These are phyloP conservation scores for Pristiophorus japonicus DNA, from an alignment of 2,113 vertebrate genomes.

Conservation along the genomic window DNA sequence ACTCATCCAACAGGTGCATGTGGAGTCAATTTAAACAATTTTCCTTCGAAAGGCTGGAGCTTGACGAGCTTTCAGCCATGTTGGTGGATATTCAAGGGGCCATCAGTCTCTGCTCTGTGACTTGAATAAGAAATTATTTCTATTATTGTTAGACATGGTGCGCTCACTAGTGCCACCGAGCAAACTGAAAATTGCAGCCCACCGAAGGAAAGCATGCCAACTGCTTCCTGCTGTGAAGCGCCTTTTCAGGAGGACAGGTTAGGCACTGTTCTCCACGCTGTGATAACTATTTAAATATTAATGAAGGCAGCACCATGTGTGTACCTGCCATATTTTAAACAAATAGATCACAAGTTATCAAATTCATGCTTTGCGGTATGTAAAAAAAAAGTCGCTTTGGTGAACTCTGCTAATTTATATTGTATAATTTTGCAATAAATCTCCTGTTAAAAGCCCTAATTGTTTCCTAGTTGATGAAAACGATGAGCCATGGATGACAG, in stretches of 20 bases:
- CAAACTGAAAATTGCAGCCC: background rate
- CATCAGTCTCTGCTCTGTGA: slow-evolving; percentile 2
- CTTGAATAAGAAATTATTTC: background rate
- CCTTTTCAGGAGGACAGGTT: background rate
- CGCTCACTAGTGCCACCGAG: background rate
- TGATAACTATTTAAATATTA: slow-evolving; percentile 10
- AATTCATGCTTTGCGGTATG: background rate
- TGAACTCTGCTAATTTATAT: slow-evolving; percentile 14
- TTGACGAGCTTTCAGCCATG: background rate
- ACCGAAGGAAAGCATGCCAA: background rate
- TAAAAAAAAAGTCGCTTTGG: background rate
- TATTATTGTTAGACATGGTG: background rate
- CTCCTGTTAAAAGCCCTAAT: background rate
- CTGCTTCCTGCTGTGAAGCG: background rate
- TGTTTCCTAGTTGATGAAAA: background rate
- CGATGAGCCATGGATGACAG: background rate
- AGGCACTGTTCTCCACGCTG: background rate
- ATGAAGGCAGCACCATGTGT: background rate
- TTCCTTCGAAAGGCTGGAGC: background rate
- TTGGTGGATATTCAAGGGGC: background rate
- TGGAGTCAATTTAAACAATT: background rate
- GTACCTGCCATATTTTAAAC: background rate
- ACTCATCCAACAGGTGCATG: background rate
- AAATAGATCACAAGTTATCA: background rate
- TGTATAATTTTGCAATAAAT: slow-evolving; percentile 14